Evolutionary conservation across 2,113 vertebrate genomes (phyloP), one percentile per base, ranked within the genome.

Genomic region (Echinops telfairi): DNA sequence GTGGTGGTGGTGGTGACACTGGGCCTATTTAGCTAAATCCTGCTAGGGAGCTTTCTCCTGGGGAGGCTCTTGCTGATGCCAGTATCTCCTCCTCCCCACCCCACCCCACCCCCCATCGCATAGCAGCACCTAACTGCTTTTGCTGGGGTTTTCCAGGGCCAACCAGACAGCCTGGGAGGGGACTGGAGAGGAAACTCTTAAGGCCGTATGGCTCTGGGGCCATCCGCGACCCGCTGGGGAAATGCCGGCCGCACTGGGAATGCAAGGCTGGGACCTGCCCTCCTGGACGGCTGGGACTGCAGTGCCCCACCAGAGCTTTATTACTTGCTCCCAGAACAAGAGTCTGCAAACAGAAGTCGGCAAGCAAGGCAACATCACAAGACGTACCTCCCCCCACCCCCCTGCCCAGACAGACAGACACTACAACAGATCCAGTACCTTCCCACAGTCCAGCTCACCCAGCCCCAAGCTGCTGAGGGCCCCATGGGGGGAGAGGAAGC

Each of bases 281-380:
- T 7, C 83, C 6, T 31, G 25, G 58, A 93, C 80, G 58, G 85
- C 57, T 82, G 27, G 82, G 86, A 89, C 43, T n/a, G 40, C 36
- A 22, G 3, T 12, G 77, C 58, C 92, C 93, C 0, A 57, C 23
- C 86, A 43, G 95, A 90, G 85, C 96, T 98, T 98, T 98, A 98
- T 98, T 98, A 78, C 94, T 88, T 92, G 93, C 92, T 94, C 90
- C 84, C 64, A 83, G 94, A 86, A 97, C 95, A 62, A 75, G 33
- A 89, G 64, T 94, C 92, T 76, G 91, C 93, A 95, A 95, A 97
- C 78, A 85, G 75, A 96, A 90, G 86, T 80, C 10, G 1, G 95
- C 94, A 80, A 64, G 83, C 89, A 47, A 85, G 90, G 85, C 87
- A 86, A 94, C 91, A 80, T 94, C 96, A 96, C 95, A 77, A 95